phyloP scores from a whole-genome alignment of 1,140 invertebrate genomes.

The Sminthurides bifidus region DNA sequence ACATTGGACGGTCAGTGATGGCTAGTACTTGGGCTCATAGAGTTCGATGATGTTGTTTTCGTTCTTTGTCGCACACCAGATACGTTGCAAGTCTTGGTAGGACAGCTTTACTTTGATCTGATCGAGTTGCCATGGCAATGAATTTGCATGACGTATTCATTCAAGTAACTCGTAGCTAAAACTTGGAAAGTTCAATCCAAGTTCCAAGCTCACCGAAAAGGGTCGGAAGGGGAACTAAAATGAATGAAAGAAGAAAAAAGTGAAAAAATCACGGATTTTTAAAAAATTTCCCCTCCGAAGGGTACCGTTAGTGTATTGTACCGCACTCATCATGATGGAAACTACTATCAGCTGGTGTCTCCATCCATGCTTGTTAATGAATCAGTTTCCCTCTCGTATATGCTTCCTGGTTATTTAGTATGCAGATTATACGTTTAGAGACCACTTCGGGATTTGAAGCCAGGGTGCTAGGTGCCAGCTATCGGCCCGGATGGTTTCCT shows the following conservation, averaged over 20 bases:
- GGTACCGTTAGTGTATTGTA: background rate
- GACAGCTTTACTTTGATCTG: background rate
- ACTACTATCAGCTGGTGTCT: background rate
- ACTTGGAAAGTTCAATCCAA: background rate
- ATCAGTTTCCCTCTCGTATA: no score
- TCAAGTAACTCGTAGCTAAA: background rate
- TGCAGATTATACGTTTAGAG: no score
- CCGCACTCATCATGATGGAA: background rate
- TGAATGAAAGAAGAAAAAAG: background rate
- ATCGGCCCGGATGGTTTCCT: no score
- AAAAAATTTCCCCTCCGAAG: background rate
- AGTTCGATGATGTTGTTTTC: no score
- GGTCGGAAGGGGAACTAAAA: background rate
- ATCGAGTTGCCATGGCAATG: background rate
- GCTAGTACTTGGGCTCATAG: no score
- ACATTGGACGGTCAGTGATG: no score
- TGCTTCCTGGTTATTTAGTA: no score
- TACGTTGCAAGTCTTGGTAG: background rate
- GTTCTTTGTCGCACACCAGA: no score
- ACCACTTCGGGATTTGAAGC: no score
- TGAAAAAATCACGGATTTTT: constrained; percentile 1
- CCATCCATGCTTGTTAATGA: no score
- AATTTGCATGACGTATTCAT: background rate
- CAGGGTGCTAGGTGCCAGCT: no score
- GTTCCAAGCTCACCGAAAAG: background rate